Evolutionary conservation across 92 coral and sea anemone species (phyloP).

Genomic region (Epizoanthus fatuus): DNA sequence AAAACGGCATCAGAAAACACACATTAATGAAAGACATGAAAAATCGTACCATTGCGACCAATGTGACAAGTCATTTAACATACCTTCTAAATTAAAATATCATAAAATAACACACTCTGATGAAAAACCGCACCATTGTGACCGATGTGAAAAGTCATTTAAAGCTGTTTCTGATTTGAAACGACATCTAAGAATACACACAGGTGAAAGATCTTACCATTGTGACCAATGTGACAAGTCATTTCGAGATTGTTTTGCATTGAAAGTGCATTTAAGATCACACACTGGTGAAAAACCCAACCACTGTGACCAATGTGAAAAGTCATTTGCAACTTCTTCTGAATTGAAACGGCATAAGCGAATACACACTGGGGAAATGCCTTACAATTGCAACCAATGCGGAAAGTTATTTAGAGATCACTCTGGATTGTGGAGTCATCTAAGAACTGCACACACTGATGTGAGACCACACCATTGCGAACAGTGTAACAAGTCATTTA

Average conservation of each 20-base stretch:
- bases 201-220: background rate
- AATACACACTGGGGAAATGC: constrained; percentile 13
- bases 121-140: background rate
- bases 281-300: background rate
- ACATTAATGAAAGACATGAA: background rate
- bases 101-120: background rate
- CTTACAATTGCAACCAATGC: constrained; percentile 6
- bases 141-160: background rate
- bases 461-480: background rate
- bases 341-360: background rate
- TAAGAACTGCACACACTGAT: background rate
- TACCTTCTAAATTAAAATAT: background rate
- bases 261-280: background rate
- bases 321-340: background rate
- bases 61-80: background rate
- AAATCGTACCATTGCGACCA: background rate
- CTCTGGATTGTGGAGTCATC: background rate
- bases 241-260: background rate
- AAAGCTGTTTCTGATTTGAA: background rate
- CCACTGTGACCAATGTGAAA: background rate
- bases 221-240: background rate
- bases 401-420: background rate
- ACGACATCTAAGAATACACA: background rate
- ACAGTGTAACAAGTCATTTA: constrained; percentile 8
- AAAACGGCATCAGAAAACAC: background rate